Evolutionary conservation across 2,888 invertebrate genomes (phyloP), one percentile per base, ranked within the genome.

Genomic region (Ceramica pisi): DNA sequence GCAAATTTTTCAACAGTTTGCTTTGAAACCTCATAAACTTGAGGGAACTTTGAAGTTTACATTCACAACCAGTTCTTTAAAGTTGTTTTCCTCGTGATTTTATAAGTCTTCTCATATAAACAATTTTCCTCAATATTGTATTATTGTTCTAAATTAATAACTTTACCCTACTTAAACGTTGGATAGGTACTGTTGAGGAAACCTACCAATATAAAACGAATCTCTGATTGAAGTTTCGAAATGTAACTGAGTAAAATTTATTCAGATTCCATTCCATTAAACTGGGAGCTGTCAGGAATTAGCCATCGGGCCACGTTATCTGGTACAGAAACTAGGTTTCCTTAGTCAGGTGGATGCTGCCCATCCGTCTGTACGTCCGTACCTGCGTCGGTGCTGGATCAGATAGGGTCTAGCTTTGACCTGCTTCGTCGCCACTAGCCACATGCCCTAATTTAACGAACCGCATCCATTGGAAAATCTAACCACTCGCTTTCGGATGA

Each of bases 241-340:
- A 63, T 16, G 16, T 64, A 50, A 16, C 23, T 66, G 48, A 14
- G 7, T 23, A 23, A 48, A 16, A 0, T 14, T 14, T 10, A 19
- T 48, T 0, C 10, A 48, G 48, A 38, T 19, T 66, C 19, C 14
- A 46, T 57, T 57, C 7, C 6, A 61, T n/a, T 23, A 14, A 44
- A 53, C 3, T 26, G 21, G 44, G 7, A 21, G 4, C 19, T 9
- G 16, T 19, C 21, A 23, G 14, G 6, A 53, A 7, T 68, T 35
- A n/a, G 10, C 26, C 19, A 23, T 21, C n/a, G 16, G 44, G n/a
- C 31, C 38, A 35, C 14, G 35, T 59, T 19, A 59, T 57, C 21
- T 10, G 21, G 6, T 26, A 62, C 19, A 21, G 35, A 46, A 65
- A 65, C 14, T 7, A 57, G 10, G 56, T 57, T 57, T 67, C 41